Percentiles rank a stretch among this genome's conserved stretches.
phyloP scores from a whole-genome alignment of 1,140 invertebrate species.

The Monochamus saltuarius region DNA sequence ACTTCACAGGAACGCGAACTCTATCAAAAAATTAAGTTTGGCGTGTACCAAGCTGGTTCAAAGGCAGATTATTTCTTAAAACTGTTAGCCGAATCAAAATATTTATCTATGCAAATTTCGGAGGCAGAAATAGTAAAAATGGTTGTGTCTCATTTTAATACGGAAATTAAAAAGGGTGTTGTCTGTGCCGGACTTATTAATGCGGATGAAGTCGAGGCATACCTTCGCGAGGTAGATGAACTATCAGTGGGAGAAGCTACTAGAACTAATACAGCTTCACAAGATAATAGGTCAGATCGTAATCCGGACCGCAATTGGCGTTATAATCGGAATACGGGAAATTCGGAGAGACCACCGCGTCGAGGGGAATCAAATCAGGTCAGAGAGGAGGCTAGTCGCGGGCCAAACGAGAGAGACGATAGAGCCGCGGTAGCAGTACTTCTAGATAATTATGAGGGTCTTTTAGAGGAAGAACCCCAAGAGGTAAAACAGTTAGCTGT shows the following conservation, averaged over 20 bases:
- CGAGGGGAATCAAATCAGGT: neutral
- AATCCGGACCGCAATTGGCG: neutral
- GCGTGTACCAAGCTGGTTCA: neutral
- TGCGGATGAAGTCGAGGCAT: constrained; percentile 5
- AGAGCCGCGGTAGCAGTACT: neutral
- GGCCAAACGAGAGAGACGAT: neutral
- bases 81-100: neutral
- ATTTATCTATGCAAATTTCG: neutral
- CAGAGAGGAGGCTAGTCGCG: neutral
- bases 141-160: neutral
- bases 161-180: neutral
- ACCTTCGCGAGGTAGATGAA: constrained; percentile 1
- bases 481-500: constrained; percentile 1
- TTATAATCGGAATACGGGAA: neutral
- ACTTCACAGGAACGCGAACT: constrained; percentile 2
- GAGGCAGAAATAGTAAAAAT: neutral
- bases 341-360: neutral
- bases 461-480: neutral
- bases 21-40: constrained; percentile 1
- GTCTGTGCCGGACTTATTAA: neutral
- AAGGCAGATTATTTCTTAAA: constrained; percentile 8
- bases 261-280: neutral
- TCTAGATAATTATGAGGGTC: neutral
- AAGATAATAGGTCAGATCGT: neutral
- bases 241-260: neutral